These are phyloP conservation scores for Pholis gunnellus DNA, from an alignment of 2,113 vertebrate genomes.

Conservation along the genomic window DNA sequence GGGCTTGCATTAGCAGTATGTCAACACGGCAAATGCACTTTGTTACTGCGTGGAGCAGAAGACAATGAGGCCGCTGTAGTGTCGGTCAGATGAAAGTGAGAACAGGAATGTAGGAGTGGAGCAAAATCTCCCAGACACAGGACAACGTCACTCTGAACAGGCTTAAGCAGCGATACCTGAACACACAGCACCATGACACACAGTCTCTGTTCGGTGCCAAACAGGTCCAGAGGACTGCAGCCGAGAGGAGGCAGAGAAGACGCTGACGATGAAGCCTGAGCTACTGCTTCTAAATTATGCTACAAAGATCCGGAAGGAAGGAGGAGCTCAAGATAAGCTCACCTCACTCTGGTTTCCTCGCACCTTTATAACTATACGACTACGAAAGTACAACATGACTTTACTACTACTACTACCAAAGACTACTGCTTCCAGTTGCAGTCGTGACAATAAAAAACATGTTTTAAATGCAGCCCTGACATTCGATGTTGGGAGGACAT, in stretches of 20 bases:
- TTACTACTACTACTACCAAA: no score
- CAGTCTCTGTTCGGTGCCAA: neutral
- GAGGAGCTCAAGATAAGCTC: neutral
- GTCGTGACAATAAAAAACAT: no score
- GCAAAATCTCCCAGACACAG: neutral
- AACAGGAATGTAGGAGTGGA: conserved; percentile 2
- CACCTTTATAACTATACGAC: neutral
- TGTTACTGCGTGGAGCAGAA: neutral
- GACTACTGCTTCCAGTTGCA: no score
- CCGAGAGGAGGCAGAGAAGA: no score
- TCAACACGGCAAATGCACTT: neutral
- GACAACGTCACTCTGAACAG: neutral
- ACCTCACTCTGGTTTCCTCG: neutral
- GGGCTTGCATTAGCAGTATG: neutral
- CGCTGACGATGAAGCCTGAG: neutral
- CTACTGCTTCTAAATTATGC: no score
- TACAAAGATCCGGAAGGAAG: no score
- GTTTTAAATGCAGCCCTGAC: neutral
- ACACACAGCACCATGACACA: neutral
- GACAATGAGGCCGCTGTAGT: neutral
- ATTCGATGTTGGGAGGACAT: neutral
- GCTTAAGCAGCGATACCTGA: neutral
- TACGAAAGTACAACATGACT: no score
- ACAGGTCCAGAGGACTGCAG: no score
- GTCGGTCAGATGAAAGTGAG: neutral